A percentile compares a stretch with the other conserved stretches of the same genome.
Conservation (phyloP, 1,140 invertebrate species). For the Plectrocnemia conspersa region DNA sequence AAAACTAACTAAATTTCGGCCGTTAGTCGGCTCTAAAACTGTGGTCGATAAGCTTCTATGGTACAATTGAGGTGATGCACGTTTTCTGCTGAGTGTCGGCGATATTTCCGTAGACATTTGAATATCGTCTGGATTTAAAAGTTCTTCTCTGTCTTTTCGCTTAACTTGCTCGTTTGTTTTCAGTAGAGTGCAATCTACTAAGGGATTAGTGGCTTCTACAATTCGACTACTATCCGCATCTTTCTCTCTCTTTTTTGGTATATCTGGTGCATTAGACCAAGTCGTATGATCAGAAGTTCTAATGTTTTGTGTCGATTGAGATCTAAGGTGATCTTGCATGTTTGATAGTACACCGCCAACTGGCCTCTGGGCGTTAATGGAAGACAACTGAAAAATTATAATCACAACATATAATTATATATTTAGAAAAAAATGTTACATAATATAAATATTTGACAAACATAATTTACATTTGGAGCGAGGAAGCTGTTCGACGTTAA, state of each 20-base stretch:
- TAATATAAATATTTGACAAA: not conserved
- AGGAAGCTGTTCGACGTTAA: constrained; percentile 1
- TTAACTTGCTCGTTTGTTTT: constrained; percentile 27
- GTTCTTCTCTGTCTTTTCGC: constrained; percentile 26
- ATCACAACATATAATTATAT: not conserved
- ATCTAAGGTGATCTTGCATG: constrained; percentile 23
- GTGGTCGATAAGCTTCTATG: constrained; percentile 47
- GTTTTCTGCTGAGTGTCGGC: constrained; percentile 36
- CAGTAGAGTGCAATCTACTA: constrained; percentile 18
- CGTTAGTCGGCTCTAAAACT: constrained; percentile 39
- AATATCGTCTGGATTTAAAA: constrained; percentile 2
- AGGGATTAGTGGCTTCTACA: constrained; percentile 15
- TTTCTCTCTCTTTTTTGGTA: constrained; percentile 15
- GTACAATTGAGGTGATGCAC: constrained; percentile 43
- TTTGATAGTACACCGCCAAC: no score
- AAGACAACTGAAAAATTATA: constrained; percentile 6
- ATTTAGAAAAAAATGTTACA: constrained; percentile 2
- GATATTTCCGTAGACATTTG: constrained; percentile 4
- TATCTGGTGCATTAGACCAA: constrained; percentile 1
- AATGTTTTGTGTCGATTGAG: constrained; percentile 17
- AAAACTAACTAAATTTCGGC: constrained; percentile 41
- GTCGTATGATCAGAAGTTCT: constrained; percentile 6
- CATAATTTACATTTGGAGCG: constrained; percentile 7
- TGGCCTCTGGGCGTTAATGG: not conserved
- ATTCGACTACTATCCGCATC: constrained; percentile 21